Percentiles rank a stretch among this genome's conserved stretches.
Conservation (phyloP, 1,140 invertebrate species). For the Adoxophyes honmai region DNA sequence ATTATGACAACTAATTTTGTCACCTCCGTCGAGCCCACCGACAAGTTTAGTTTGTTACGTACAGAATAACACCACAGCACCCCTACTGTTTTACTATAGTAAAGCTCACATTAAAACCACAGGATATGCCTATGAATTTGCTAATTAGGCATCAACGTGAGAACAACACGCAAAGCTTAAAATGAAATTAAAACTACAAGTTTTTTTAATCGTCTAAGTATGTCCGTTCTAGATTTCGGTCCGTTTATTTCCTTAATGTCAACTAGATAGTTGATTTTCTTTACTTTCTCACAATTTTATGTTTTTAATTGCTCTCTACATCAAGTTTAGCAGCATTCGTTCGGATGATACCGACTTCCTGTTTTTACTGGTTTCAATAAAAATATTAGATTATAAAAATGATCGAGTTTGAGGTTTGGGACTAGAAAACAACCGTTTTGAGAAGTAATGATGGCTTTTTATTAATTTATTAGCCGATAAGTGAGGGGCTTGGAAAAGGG, state of each 20-base stretch:
- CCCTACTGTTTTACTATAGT: no score
- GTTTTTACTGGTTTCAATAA: background rate
- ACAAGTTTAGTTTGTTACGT: no score
- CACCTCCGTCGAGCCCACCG: no score
- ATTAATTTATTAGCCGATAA: background rate
- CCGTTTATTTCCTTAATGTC: background rate
- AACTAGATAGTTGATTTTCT: background rate
- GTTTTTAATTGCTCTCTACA: background rate
- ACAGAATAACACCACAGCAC: no score
- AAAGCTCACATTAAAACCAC: no score
- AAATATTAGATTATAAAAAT: background rate
- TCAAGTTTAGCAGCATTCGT: constrained; percentile 7
- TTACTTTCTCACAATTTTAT: background rate
- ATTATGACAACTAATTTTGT: no score
- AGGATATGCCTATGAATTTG: no score
- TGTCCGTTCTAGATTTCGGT: background rate
- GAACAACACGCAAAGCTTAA: no score
- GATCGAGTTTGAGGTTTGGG: background rate
- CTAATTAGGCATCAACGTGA: no score
- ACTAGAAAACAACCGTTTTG: background rate
- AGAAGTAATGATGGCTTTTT: background rate
- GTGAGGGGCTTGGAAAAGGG: background rate
- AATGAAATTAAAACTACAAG: no score
- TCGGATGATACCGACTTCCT: background rate
- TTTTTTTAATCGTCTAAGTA: no score